phyloP scores from a whole-genome alignment of 2,888 invertebrate species.

The Cosmia trapezina region DNA sequence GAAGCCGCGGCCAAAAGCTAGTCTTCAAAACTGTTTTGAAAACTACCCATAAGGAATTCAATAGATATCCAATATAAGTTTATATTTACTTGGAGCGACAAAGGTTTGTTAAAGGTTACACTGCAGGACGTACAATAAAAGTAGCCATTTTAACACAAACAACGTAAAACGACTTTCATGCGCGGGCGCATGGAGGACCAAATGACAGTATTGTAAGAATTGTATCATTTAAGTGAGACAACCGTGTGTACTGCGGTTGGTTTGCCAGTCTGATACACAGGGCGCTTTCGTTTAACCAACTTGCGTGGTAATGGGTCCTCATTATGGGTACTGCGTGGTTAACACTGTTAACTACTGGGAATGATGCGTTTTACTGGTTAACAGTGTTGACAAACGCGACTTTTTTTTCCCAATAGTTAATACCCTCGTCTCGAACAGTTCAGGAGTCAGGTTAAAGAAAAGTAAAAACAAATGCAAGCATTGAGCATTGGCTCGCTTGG shows the following conservation, averaged over 20 bases:
- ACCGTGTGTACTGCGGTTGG: constrained; percentile 10
- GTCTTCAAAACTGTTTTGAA: constrained; percentile 11
- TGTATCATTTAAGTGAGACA: constrained; percentile 51
- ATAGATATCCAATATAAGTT: constrained; percentile 31
- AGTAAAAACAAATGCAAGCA: too few species aligned
- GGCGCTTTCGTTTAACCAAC: constrained; percentile 28
- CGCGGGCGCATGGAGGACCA: constrained; percentile 39
- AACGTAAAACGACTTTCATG: constrained; percentile 57
- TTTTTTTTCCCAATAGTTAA: too few species aligned
- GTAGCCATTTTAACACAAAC: constrained; percentile 57
- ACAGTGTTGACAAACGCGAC: too few species aligned
- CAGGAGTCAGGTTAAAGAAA: too few species aligned
- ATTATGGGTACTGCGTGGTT: too few species aligned
- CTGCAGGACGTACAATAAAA: constrained; percentile 59
- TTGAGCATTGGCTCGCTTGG: neutral
- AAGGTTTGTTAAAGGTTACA: constrained; percentile 59
- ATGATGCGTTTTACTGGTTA: too few species aligned
- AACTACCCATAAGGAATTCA: constrained; percentile 27
- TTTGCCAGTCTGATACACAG: constrained; percentile 37
- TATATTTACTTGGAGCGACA: constrained; percentile 41
- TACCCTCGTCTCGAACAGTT: too few species aligned
- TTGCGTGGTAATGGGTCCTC: neutral
- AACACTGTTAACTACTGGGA: too few species aligned
- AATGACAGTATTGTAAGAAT: constrained; percentile 59
- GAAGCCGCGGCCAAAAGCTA: neutral